Base-by-base conservation (phyloP, 2,797 vertebrate genomes). In the Rhincodon typus region DNA sequence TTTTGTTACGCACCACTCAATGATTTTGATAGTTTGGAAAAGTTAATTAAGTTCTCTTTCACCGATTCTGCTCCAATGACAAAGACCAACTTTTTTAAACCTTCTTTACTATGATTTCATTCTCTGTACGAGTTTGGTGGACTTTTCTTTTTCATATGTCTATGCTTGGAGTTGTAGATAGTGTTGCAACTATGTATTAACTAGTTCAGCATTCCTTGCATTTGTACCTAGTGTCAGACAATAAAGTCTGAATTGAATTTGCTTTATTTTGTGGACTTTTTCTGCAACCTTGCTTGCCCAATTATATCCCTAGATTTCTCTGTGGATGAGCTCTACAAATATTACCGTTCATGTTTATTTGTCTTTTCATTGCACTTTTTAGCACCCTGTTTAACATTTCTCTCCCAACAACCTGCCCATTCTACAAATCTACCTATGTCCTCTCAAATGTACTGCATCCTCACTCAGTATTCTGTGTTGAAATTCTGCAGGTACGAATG, bases 401-500 rank as follows among this genome's bases (percentile, higher is more conserved):
- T 23, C 38, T 42, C 17, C 4, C 38, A 42, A 7, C 79, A 5
- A 23, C 21, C 79, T 84, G n/a, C 1, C 77, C 79, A 84, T 21
- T 23, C n/a, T 42, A 42, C 19, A 42, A 82, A 84, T 84, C 79
- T 84, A 84, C 1, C n/a, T 0, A 15, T 82, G 17, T 38, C 15
- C 15, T 42, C n/a, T 72, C 7, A 27, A 74, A 74, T 34, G 1
- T 42, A 23, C 5, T 84, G 79, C 79, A 84, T 84, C 42, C 38
- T 84, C 38, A 84, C 4, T 38, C n/a, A 84, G 79, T 84, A 19
- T 84, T 42, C 79, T 21, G 7, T 84, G 79, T 88, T 27, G 69
- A 86, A 53, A 95, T 95, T 74, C 84, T 90, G 95, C 82, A 90
- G 86, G 72, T 95, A 72, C 74, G 53, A 50, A 91, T 95, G 91